These are phyloP conservation scores for Oxycera nigricornis DNA, from an alignment of 2,888 invertebrate genomes.

Conservation along the genomic window DNA sequence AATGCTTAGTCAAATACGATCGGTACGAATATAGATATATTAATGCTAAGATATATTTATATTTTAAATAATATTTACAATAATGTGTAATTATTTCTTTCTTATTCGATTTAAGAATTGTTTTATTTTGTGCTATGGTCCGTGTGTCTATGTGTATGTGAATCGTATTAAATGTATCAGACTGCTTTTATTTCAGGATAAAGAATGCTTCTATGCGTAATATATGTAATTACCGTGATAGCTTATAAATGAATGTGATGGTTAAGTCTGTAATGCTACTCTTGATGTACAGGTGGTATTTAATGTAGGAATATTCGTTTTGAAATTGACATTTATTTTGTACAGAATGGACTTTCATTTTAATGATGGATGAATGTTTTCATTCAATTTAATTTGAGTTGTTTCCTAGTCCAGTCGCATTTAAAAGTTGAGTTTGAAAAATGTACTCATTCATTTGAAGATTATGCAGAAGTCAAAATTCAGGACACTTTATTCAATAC, in stretches of 20 bases:
- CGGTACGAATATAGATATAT: slow-evolving; percentile 12
- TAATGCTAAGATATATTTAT: not conserved
- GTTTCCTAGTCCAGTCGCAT: not conserved
- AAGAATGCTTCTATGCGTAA: too few species aligned
- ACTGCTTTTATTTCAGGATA: not conserved
- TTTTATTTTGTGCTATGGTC: slow-evolving; percentile 36
- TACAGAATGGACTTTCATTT: too few species aligned
- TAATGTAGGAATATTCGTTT: slow-evolving; percentile 1
- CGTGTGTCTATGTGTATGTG: not conserved
- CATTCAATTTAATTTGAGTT: not conserved
- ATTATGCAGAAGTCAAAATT: too few species aligned
- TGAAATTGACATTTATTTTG: slow-evolving; percentile 28
- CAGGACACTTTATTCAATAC: too few species aligned
- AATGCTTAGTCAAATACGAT: slow-evolving; percentile 24
- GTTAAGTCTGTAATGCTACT: too few species aligned
- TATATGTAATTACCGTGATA: too few species aligned
- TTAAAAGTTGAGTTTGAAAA: not conserved
- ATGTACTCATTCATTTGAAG: too few species aligned
- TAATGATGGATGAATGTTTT: not conserved
- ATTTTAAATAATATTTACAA: not conserved
- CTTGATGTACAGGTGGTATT: not conserved
- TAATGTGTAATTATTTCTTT: not conserved
- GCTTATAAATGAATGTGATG: too few species aligned
- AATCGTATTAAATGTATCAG: not conserved
- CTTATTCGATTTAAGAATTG: not conserved